phyloP scores from a whole-genome alignment of 2,113 vertebrate genomes.

The Callocephalon fimbriatum region DNA sequence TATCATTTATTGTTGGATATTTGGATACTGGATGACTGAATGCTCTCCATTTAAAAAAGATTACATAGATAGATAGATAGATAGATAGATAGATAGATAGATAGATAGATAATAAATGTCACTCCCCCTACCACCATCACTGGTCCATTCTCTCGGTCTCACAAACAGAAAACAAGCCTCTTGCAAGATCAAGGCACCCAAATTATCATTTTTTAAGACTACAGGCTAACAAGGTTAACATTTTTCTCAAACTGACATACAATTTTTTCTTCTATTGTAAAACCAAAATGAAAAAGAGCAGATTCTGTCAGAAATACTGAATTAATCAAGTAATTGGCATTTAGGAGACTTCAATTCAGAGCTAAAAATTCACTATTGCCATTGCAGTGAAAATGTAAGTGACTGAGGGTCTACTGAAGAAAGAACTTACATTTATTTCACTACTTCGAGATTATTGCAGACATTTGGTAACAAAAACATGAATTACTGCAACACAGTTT shows the following conservation, averaged over 20 bases:
- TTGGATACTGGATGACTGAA: background rate
- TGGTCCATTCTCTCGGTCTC: background rate
- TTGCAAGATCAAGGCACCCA: background rate
- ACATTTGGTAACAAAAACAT: background rate
- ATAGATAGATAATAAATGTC: background rate
- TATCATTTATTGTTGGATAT: background rate
- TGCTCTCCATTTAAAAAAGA: background rate
- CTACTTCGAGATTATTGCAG: background rate
- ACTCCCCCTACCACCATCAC: background rate
- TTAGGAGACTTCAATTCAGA: background rate
- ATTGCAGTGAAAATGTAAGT: background rate
- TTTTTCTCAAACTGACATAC: background rate
- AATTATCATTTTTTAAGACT: background rate
- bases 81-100: background rate
- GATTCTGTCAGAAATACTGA: background rate
- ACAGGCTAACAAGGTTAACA: background rate
- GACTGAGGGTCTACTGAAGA: background rate
- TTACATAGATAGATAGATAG: background rate
- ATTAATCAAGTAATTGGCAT: background rate
- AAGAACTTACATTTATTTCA: slow-evolving; percentile 22
- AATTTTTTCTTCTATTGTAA: background rate
- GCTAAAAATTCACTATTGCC: background rate
- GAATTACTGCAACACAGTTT: slow-evolving; percentile 21
- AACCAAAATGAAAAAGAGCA: background rate
- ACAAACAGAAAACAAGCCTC: background rate